A percentile compares a stretch with the other conserved stretches of the same genome.
Evolutionary conservation across 2,113 vertebrate genomes (phyloP).

Genomic region (Rhynchomys soricoides): DNA sequence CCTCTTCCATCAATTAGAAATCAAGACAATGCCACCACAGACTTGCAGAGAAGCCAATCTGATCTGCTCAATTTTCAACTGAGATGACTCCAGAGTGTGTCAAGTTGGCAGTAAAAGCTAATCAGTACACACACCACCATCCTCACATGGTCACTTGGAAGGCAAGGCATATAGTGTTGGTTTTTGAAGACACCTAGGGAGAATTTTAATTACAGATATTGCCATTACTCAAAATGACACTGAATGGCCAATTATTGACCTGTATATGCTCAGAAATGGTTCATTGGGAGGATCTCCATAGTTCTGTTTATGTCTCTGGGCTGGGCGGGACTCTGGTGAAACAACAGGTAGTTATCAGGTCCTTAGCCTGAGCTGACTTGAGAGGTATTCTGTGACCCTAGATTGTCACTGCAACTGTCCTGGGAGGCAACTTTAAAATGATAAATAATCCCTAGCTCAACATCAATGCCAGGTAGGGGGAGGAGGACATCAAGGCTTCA

Average conservation of each 20-base stretch:
- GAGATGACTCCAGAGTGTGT: neutral
- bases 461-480: fast-evolving
- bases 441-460: neutral
- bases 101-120: neutral
- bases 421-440: neutral
- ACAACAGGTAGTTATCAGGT: too few species aligned
- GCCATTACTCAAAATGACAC: neutral
- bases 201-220: neutral
- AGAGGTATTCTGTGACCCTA: neutral
- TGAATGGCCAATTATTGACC: fast-evolving
- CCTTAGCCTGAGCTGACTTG: neutral
- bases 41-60: neutral
- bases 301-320: neutral
- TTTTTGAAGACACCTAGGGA: neutral
- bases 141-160: neutral
- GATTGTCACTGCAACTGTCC: neutral
- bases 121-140: neutral
- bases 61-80: neutral
- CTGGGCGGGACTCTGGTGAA: neutral
- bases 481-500: neutral
- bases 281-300: fast-evolving
- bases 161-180: neutral
- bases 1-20: neutral
- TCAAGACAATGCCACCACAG: neutral
- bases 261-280: neutral